Base-by-base conservation (phyloP, 1,140 invertebrate genomes). In the Zaprionus lachaisei region DNA sequence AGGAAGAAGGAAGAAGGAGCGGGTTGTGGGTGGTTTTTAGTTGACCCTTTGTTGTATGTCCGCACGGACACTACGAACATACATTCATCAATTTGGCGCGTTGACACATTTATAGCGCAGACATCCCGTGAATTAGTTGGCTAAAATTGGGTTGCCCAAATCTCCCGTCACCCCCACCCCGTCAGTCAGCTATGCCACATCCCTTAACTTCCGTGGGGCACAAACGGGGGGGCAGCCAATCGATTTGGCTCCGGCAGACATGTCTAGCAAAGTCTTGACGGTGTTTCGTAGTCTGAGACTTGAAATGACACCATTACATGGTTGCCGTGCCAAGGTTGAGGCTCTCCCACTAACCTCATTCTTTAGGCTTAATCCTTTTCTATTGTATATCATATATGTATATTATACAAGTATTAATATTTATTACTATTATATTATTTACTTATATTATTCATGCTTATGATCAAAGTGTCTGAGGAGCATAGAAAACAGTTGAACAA, bases 41-140 rank as follows among this genome's bases (percentile, higher is more conserved):
- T 38, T 69, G 65, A 77, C 76, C 64, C 65, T 69, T 68, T 64
- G 41, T 69, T 70, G 61, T 31, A 31, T 70, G 47, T 38, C 54
- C 31, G 49, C 34, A 38, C 31, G 34, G 12, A 34, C 44, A 15
- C 58, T 7, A 5, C 22, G 17, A 37, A 11, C 57, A 24, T 34
- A 34, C 72, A 83, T 83, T 83, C 72, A 86, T 86, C 83, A 86
- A 82, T 86, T 87, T 82, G 79, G 71, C 34, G 76, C 83, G 79
- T 71, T 86, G 83, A 86, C 83, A 86, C 83, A 86, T 87, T 86
- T 86, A 80, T 86, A 77, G 83, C 63, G 58, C 47, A 66, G 71
- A 80, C 76, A 41, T 37, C 34, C 14, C 57, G 24, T 28, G 66
- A 87, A 82, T 85, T 86, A 86, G 79, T 79, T 47, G 56, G 26